phyloP scores from a whole-genome alignment of 2,113 vertebrate genomes.

The Lates calcarifer region DNA sequence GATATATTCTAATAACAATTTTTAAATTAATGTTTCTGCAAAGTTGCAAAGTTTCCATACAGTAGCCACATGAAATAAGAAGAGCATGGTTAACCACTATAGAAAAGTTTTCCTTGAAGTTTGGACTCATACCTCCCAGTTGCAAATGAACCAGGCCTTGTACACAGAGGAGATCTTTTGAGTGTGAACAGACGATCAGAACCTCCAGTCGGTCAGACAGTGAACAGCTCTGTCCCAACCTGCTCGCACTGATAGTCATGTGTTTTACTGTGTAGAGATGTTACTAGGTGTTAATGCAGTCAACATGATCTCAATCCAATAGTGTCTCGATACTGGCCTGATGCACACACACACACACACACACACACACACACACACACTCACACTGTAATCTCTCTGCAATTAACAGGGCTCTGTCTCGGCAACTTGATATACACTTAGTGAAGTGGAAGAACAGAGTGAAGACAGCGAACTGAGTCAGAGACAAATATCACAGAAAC shows the following conservation, averaged over 20 bases:
- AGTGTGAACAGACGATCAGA: conserved; percentile 13
- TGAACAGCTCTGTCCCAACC: background rate
- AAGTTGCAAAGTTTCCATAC: no score
- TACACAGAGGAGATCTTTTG: no score
- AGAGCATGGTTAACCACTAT: no score
- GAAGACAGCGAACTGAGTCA: background rate
- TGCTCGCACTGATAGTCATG: background rate
- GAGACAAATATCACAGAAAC: background rate
- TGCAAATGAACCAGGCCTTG: no score
- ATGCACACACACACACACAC: conserved; percentile 19
- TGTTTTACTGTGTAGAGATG: conserved; percentile 60
- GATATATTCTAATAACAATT: no score
- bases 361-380: conserved; percentile 17
- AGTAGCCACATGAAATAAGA: no score
- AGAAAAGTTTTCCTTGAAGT: no score
- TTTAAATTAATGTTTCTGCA: no score
- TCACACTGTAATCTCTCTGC: conserved; percentile 25
- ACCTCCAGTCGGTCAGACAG: conserved; percentile 1
- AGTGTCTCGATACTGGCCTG: conserved; percentile 40
- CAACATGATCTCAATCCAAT: conserved; percentile 77
- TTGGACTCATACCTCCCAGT: no score
- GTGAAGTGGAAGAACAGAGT: background rate
- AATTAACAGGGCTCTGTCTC: conserved; percentile 63
- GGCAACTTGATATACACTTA: conserved; percentile 58
- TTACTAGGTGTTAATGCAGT: conserved; percentile 67